A percentile compares a stretch with the other conserved stretches of the same genome.
Conservation (phyloP, 1,140 invertebrate species). For the Heliothis subflexa region DNA sequence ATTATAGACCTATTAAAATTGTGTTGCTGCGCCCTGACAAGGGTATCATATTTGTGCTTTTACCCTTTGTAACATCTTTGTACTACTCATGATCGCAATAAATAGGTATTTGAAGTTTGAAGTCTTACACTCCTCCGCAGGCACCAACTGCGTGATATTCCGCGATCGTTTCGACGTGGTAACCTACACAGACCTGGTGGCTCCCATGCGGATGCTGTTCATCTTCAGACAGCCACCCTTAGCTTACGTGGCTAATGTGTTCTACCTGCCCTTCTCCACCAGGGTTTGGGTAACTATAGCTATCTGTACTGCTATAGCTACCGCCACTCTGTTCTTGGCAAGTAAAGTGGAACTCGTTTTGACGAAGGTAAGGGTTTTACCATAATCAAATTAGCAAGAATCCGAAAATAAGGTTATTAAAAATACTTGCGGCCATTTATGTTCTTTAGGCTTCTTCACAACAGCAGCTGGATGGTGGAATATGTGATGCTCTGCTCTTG, state of each 20-base stretch:
- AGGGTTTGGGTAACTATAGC: conserved; percentile 87
- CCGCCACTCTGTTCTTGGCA: conserved; percentile 56
- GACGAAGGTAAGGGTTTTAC: conserved; percentile 50
- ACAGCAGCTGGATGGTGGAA: conserved; percentile 67
- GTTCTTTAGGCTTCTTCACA: background rate
- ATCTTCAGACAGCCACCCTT: conserved; percentile 89
- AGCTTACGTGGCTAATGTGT: conserved; percentile 88
- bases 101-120: background rate
- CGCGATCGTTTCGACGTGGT: conserved; percentile 66
- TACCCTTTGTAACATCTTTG: too few species aligned
- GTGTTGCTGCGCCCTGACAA: too few species aligned
- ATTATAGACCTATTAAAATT: too few species aligned
- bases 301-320: conserved; percentile 65
- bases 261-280: conserved; percentile 87
- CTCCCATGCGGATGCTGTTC: conserved; percentile 79
- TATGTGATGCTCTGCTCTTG: conserved; percentile 78
- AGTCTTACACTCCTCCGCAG: conserved; percentile 52
- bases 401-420: too few species aligned
- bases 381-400: too few species aligned
- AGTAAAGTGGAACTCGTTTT: conserved; percentile 62
- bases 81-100: too few species aligned
- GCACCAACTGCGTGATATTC: conserved; percentile 68
- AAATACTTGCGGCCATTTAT: too few species aligned
- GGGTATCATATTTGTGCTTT: too few species aligned
- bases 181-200: conserved; percentile 67